These are phyloP conservation scores for Seriola quinqueradiata DNA, from an alignment of 2,113 vertebrate genomes.

Conservation along the genomic window DNA sequence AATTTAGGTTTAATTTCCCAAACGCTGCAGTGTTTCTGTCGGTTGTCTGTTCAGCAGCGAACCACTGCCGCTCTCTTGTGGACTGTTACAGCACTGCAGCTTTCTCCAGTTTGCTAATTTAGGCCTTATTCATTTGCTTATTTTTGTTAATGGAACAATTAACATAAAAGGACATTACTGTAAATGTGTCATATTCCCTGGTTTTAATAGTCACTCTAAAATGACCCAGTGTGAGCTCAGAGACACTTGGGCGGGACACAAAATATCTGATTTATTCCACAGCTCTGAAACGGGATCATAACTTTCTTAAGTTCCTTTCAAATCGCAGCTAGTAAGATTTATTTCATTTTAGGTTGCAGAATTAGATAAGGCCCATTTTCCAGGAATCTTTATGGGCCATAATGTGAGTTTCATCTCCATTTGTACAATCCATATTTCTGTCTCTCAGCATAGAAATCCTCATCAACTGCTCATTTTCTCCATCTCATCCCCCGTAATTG, in stretches of 20 bases:
- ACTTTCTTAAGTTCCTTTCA: too few species aligned
- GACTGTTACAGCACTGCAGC: not conserved
- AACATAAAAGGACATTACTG: not conserved
- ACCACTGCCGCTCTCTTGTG: conserved; percentile 27
- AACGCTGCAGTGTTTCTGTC: not conserved
- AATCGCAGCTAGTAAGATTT: not conserved
- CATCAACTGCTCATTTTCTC: not conserved
- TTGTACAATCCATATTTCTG: not conserved
- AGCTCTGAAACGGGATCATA: too few species aligned
- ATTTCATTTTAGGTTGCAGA: not conserved
- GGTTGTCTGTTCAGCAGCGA: not conserved
- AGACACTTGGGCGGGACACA: not conserved
- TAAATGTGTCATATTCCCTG: not conserved
- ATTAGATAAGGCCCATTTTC: not conserved
- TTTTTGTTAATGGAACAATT: not conserved
- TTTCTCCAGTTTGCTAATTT: not conserved
- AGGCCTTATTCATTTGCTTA: not conserved
- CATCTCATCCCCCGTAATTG: not conserved
- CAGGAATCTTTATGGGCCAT: not conserved
- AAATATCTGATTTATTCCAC: not conserved
- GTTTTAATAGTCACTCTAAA: not conserved
- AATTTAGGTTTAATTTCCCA: too few species aligned
- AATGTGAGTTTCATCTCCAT: not conserved
- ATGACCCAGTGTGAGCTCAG: not conserved
- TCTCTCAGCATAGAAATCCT: not conserved